These are phyloP conservation scores for Trachythela sp. DNA, from an alignment of 64 coral and sea anemone species.

Conservation along the genomic window DNA sequence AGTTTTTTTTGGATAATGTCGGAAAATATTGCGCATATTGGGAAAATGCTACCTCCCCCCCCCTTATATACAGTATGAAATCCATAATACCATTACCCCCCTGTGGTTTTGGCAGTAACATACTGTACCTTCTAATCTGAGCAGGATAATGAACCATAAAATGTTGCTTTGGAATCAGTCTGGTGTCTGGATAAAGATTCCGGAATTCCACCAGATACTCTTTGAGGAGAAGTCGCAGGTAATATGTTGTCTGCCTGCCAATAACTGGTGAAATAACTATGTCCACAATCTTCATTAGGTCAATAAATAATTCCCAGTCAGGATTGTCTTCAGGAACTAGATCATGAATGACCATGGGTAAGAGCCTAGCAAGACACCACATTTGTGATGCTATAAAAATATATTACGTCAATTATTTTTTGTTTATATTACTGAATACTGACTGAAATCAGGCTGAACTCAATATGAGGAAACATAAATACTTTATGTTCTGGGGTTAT, in stretches of 20 bases:
- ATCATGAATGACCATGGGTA: conserved; percentile 5
- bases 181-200: conserved; percentile 1
- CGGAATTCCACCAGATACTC: conserved; percentile 39
- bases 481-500: too few species aligned
- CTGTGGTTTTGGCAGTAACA: too few species aligned
- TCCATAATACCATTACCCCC: too few species aligned
- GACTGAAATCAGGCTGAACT: background rate
- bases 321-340: conserved; percentile 6
- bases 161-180: conserved; percentile 36
- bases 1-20: too few species aligned
- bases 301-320: conserved; percentile 16
- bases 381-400: conserved; percentile 22
- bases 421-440: background rate
- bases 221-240: conserved; percentile 21
- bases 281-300: conserved; percentile 31
- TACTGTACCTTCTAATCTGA: conserved; percentile 6
- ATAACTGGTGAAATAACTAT: conserved; percentile 39
- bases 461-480: too few species aligned
- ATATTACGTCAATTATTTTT: background rate
- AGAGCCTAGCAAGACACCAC: conserved; percentile 28
- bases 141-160: conserved; percentile 49
- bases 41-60: too few species aligned
- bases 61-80: too few species aligned
- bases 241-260: background rate
- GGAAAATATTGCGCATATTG: too few species aligned